Percentiles rank a stretch among this genome's conserved stretches.
phyloP scores from a whole-genome alignment of 2,888 invertebrate species.

The Hoplodrina blanda region DNA sequence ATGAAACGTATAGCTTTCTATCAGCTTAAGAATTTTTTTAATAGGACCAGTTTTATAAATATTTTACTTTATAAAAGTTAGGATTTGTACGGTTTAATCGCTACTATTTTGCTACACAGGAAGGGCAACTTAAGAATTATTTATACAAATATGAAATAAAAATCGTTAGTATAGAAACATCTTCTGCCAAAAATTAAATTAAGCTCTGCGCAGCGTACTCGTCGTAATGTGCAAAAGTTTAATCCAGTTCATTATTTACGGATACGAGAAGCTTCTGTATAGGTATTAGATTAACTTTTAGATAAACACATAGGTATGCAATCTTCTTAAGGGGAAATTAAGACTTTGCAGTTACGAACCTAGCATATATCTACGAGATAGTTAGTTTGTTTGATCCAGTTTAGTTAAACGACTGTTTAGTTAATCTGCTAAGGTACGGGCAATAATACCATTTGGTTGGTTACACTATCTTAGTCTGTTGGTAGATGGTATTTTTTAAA shows the following conservation, averaged over 20 bases:
- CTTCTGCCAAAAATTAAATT: no score
- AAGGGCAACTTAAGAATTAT: no score
- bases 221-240: neutral
- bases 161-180: no score
- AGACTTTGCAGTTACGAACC: conserved; percentile 14
- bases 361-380: neutral
- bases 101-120: no score
- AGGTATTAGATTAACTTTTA: neutral
- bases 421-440: neutral
- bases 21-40: no score
- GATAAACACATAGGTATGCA: neutral
- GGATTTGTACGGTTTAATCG: no score
- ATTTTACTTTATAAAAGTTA: no score
- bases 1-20: no score
- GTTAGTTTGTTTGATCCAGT: conserved; percentile 25
- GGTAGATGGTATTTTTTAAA: neutral
- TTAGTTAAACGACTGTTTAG: neutral
- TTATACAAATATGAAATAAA: no score
- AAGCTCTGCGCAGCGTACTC: neutral
- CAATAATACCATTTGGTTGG: conserved; percentile 1
- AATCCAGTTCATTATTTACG: neutral
- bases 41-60: no score
- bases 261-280: neutral
- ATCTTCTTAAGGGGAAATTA: conserved; percentile 23
- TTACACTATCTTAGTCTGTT: neutral